Evolutionary conservation across 2,888 invertebrate genomes (phyloP), one percentile per base, ranked within the genome.

Genomic region (Aspidapion aeneum): DNA sequence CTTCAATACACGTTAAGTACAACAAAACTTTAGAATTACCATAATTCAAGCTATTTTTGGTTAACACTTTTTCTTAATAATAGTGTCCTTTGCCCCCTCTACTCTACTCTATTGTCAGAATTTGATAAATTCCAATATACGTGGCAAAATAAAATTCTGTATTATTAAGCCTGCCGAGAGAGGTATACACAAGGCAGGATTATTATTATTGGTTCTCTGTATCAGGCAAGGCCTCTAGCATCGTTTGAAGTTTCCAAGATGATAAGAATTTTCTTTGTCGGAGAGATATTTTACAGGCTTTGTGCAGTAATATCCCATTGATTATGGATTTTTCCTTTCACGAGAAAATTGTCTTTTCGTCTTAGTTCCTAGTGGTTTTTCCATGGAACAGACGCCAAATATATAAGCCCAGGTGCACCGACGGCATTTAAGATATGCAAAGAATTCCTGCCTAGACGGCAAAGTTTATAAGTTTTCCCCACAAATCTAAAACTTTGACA

Each of bases 311-410:
- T 52, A 18, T 52, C 52, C 52, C 17, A 52, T 52, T 52, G 52
- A 52, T 52, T 52, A 52, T 52, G 52, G 52, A 52, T 52, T 52
- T 52, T 52, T 52, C 52, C 52, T 52, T 52, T 52, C 52, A 52
- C 7, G 19, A n/a, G 52, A 52, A 52, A 52, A 52, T 52, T 52
- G 52, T 52, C 52, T 52, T 52, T 52, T n/a, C 7, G n/a, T 9
- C 18, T 52, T 52, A 52, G 52, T 52, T 9, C 18, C n/a, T 52
- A 52, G 52, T 52, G 52, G 17, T 52, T 19, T 52, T 52, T 52
- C 52, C 7, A 48, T n/a, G n/a, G n/a, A 3, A 12, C 35, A 35
- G 35, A 35, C 35, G 35, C 7, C 3, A 52, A 18, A 52, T 52
- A 52, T 52, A 52, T 19, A n/a, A 52, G 18, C 7, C 18, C 52